A percentile compares a stretch with the other conserved stretches of the same genome.
Evolutionary conservation across 2,888 invertebrate genomes (phyloP).

Genomic region (Ptychoptera albimana): DNA sequence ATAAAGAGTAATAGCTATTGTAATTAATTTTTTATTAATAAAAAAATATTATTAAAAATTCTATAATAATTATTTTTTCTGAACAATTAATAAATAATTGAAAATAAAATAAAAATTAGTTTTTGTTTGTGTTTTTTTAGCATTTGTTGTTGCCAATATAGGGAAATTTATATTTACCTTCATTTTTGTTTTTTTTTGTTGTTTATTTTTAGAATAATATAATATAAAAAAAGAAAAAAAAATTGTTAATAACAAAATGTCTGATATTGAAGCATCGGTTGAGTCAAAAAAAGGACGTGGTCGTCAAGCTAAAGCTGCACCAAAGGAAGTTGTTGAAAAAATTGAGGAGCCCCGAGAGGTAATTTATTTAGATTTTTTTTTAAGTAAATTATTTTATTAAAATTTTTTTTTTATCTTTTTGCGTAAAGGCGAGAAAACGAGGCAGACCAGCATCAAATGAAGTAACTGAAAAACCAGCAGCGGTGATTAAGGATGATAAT

Average conservation of each 20-base stretch:
- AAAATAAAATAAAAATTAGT: no score
- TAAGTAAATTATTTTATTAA: neutral
- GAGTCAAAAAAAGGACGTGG: neutral
- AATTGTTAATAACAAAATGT: neutral
- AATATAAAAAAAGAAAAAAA: no score
- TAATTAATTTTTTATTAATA: no score
- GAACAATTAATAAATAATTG: no score
- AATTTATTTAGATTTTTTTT: neutral
- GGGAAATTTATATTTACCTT: no score
- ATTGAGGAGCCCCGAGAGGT: neutral
- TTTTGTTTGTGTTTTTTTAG: no score
- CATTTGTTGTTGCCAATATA: neutral
- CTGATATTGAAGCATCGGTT: conserved; percentile 1
- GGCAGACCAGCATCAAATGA: neutral
- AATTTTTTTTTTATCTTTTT: neutral
- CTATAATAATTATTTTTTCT: no score
- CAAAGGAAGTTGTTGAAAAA: neutral
- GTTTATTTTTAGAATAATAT: no score
- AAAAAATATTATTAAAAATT: no score
- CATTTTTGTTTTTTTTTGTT: no score
- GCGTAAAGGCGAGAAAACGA: neutral
- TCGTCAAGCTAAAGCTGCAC: neutral
- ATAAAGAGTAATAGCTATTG: no score
- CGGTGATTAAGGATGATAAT: neutral
- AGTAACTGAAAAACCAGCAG: neutral